These are phyloP conservation scores for Leptopilina drosophilae DNA, from an alignment of 2,888 invertebrate species.

Conservation along the genomic window DNA sequence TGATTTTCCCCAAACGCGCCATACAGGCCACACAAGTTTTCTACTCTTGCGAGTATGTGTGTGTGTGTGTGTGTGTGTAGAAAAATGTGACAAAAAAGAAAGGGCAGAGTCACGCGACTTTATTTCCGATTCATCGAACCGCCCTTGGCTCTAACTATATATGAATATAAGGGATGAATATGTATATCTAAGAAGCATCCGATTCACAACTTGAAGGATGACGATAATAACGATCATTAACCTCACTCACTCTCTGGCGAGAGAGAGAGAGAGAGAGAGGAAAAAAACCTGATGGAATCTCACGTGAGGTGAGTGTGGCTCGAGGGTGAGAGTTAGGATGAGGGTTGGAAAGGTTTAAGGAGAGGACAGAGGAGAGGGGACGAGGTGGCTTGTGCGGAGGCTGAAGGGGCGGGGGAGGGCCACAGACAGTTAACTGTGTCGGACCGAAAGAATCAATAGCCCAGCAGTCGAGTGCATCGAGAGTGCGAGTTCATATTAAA, in stretches of 20 bases:
- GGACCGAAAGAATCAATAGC: slow-evolving; percentile 40
- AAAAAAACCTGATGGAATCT: slow-evolving; percentile 37
- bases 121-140: slow-evolving; percentile 32
- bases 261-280: not conserved
- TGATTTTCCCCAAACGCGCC: slow-evolving; percentile 18
- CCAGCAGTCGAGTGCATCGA: slow-evolving; percentile 27
- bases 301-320: slow-evolving; percentile 26
- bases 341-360: not conserved
- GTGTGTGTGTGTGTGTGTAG: not conserved
- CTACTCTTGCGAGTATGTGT: not conserved
- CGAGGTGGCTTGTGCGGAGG: too few species aligned
- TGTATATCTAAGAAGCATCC: slow-evolving; percentile 13
- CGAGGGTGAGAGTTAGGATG: slow-evolving; percentile 1
- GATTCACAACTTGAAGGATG: slow-evolving; percentile 10
- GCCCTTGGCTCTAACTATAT: not conserved
- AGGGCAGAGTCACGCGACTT: slow-evolving; percentile 39
- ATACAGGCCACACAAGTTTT: too few species aligned
- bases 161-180: slow-evolving; percentile 17
- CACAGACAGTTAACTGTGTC: slow-evolving; percentile 41
- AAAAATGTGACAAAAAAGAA: slow-evolving; percentile 26
- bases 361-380: not conserved
- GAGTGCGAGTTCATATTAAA: slow-evolving; percentile 39
- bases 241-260: not conserved
- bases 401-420: not conserved
- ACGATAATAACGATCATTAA: slow-evolving; percentile 40